Base-by-base conservation (phyloP, 2,113 vertebrate species). In the Calonectris borealis region DNA sequence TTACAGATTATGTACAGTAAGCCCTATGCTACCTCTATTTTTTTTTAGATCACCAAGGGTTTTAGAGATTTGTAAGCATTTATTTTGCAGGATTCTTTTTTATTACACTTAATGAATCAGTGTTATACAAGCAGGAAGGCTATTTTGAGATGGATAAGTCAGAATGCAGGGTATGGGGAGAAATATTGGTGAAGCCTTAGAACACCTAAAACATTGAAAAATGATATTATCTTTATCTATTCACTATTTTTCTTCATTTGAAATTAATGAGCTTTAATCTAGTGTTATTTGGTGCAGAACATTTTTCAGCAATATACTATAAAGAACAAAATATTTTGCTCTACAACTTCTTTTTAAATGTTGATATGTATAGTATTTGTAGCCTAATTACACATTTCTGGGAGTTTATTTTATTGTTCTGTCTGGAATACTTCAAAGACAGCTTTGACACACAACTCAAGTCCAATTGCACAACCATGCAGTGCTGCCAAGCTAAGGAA, bases 101-200 rank as follows among this genome's bases (percentile, higher is more conserved):
- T 72, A 34, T 72, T 71, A 36, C 1, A 42, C 8, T 88, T 78
- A 26, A 44, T 13, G 3, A 64, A 19, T 68, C 12, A 11, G 4
- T 38, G 15, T 48, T 51, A 34, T 14, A 75, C 5, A 72, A 69
- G 36, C 3, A 72, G 42, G 20, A 57, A 70, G 20, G 3, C 1
- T 58, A 8, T 44, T 73, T 27, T 61, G n/a, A 76, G 5, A 12
- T 20, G 14, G 16, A 18, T 44, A 46, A 38, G 2, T 46, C 24
- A 62, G 36, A 78, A 70, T 38, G 6, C 24, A 75, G 0, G 0
- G 2, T 10, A 29, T 17, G 10, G 4, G 13, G 20, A 13, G 5
- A 75, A 52, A 51, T n/a, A 9, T 34, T 61, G 21, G 27, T 27
- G 34, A 73, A 93, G 20, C 7, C 10, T 5, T 31, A 73, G 31